A percentile compares a stretch with the other conserved stretches of the same genome.
Evolutionary conservation across 2,113 vertebrate genomes (phyloP).

Genomic region (Ovis aries): DNA sequence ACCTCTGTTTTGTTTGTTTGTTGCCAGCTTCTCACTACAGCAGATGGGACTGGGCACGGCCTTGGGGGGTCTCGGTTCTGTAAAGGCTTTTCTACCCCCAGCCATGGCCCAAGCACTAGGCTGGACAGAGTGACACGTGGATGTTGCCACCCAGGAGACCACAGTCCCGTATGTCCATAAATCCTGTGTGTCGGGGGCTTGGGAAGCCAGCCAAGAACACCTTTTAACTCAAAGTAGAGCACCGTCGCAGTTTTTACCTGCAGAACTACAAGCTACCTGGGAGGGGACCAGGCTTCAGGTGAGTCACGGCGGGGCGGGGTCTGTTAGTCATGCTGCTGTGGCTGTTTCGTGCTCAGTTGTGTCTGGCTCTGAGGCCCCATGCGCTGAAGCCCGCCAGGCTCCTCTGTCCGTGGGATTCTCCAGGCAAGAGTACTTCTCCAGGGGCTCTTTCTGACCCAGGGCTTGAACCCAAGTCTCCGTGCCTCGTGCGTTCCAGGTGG

Average conservation of each 20-base stretch:
- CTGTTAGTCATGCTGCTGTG: not conserved
- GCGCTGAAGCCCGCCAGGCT: not conserved
- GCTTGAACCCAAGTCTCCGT: not conserved
- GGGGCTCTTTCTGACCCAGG: not conserved
- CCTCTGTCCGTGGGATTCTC: not conserved
- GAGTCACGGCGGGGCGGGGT: no score
- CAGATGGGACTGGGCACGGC: not conserved
- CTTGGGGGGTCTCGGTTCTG: accelerated
- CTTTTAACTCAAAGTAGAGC: not conserved
- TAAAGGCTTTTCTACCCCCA: not conserved
- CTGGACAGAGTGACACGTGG: not conserved
- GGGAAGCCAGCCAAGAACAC: not conserved
- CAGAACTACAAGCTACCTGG: not conserved
- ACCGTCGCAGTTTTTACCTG: not conserved
- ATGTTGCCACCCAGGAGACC: not conserved
- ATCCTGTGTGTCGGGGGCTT: accelerated
- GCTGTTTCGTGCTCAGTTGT: not conserved
- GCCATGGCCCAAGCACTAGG: not conserved
- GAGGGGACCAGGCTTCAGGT: not conserved
- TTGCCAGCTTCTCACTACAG: not conserved
- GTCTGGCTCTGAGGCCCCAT: not conserved
- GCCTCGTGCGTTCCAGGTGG: not conserved
- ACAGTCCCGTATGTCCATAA: not conserved
- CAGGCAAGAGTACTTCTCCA: not conserved
- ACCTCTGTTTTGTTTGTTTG: not conserved